phyloP scores from a whole-genome alignment of 2,797 vertebrate species.

The Galagoides demidoff region DNA sequence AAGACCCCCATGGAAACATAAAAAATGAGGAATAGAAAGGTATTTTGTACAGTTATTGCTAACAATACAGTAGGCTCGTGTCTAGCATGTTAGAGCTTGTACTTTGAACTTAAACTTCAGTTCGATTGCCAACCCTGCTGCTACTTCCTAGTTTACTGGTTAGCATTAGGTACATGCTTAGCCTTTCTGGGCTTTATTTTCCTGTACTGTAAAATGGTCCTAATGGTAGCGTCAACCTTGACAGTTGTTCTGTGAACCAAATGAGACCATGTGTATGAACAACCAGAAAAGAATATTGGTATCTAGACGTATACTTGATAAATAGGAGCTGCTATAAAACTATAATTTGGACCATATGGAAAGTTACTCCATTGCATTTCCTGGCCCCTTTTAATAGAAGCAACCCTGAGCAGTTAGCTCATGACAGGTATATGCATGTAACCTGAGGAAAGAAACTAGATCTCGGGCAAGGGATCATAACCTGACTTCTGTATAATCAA shows the following conservation, averaged over 20 bases:
- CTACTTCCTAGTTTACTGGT: neutral
- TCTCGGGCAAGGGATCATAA: neutral
- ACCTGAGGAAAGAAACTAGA: neutral
- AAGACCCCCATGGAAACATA: slow-evolving; percentile 38
- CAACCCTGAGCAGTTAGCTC: neutral
- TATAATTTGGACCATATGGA: neutral
- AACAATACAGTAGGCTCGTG: neutral
- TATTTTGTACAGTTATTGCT: slow-evolving; percentile 16
- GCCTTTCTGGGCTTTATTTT: neutral
- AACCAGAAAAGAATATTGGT: neutral
- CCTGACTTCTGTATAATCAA: neutral
- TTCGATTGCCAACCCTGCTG: neutral
- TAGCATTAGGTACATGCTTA: neutral
- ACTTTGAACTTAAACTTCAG: neutral
- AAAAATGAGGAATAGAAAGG: slow-evolving; percentile 3
- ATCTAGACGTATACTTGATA: neutral
- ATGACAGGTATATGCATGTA: neutral
- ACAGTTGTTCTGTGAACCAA: neutral
- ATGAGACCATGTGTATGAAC: neutral
- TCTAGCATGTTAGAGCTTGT: neutral
- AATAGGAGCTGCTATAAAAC: neutral
- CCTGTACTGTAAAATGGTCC: neutral
- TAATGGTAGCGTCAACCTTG: neutral
- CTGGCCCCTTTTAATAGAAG: neutral
- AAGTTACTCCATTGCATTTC: neutral